Conservation (phyloP, 2,113 vertebrate species). For the Hypocryptadius cinnamomeus region DNA sequence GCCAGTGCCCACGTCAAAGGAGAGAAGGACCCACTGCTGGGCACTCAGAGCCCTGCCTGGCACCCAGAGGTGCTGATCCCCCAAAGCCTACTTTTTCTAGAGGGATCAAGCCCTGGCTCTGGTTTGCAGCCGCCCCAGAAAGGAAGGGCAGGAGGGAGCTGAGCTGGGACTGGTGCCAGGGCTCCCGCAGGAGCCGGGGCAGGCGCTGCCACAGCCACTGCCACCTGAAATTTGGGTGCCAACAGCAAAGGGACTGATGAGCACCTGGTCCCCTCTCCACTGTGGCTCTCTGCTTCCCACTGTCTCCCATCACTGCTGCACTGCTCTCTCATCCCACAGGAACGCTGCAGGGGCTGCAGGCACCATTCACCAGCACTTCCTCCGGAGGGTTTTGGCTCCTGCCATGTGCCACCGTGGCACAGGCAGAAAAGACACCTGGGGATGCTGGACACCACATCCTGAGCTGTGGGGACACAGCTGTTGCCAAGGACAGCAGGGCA, state of each 20-base stretch:
- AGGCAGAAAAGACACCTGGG: background rate
- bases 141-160: background rate
- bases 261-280: background rate
- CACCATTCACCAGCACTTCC: background rate
- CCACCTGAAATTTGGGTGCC: background rate
- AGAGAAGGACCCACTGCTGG: fast-evolving
- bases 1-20: fast-evolving
- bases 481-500: background rate
- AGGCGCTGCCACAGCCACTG: background rate
- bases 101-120: background rate
- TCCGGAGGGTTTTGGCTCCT: fast-evolving
- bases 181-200: fast-evolving
- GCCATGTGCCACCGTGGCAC: background rate
- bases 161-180: background rate
- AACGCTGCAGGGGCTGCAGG: background rate
- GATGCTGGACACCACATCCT: background rate
- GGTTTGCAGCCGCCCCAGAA: background rate
- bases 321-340: background rate
- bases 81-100: no score
- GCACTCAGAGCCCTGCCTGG: background rate
- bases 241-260: background rate
- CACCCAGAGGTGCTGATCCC: background rate
- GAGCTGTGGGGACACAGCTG: background rate
- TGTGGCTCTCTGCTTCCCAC: background rate
- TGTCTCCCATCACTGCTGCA: background rate